Percentiles rank a stretch among this genome's conserved stretches.
Conservation (phyloP, 2,113 vertebrate species). For the Mystacornis crossleyi region DNA sequence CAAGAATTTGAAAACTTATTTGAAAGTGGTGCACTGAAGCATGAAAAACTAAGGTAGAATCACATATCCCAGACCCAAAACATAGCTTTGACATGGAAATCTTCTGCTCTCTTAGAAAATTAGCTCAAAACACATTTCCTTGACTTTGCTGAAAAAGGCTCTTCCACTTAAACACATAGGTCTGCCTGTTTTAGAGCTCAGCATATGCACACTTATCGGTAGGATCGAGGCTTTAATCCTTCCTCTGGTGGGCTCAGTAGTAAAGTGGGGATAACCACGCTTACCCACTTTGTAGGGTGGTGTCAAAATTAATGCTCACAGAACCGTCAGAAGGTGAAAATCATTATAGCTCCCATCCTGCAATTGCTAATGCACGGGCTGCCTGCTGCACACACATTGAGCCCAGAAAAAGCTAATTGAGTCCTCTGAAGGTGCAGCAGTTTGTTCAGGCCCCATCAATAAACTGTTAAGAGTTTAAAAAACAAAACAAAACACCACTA, state of each 20-base stretch:
- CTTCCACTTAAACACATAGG: background rate
- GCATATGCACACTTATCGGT: background rate
- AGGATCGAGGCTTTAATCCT: background rate
- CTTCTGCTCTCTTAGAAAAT: background rate
- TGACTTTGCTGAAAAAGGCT: background rate
- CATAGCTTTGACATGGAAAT: background rate
- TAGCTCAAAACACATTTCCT: background rate
- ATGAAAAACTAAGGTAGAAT: background rate
- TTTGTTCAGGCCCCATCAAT: constrained; percentile 42
- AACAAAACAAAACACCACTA: background rate
- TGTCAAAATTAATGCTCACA: constrained; percentile 30
- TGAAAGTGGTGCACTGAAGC: background rate
- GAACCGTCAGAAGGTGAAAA: constrained; percentile 26
- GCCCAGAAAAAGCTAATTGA: constrained; percentile 20
- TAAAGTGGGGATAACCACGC: background rate
- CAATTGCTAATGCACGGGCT: constrained; percentile 12
- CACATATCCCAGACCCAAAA: background rate
- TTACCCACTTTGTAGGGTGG: background rate
- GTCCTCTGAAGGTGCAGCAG: constrained; percentile 35
- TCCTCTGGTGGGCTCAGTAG: background rate
- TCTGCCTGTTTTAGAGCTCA: background rate
- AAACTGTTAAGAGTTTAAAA: constrained; percentile 50
- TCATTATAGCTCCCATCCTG: constrained; percentile 24
- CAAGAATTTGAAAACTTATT: background rate
- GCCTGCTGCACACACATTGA: background rate